These are phyloP conservation scores for Copsychus sechellarum DNA, from an alignment of 2,113 vertebrate species.

Conservation along the genomic window DNA sequence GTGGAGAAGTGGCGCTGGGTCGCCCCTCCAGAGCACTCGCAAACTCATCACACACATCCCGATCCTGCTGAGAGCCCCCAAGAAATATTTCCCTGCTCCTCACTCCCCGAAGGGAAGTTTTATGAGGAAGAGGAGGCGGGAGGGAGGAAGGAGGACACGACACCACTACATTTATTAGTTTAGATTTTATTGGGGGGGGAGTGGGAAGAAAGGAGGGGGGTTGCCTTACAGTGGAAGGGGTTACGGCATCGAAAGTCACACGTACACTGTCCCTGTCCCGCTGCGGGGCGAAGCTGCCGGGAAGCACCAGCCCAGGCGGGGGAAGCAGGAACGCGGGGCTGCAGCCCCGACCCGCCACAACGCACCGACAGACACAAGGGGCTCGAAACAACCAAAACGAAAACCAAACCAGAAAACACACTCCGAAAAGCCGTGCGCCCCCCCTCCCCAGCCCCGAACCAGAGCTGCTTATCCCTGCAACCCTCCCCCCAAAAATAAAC, in stretches of 20 bases:
- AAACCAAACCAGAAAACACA: not conserved
- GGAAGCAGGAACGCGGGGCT: not conserved
- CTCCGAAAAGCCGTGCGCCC: not conserved
- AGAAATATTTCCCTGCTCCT: not conserved
- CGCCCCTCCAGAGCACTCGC: not conserved
- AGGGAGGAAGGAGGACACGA: constrained; percentile 63
- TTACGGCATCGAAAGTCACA: constrained; percentile 66
- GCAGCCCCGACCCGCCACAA: not conserved
- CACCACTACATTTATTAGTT: constrained; percentile 60
- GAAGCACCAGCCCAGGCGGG: constrained; percentile 16
- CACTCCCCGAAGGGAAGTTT: not conserved
- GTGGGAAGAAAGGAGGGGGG: constrained; percentile 4
- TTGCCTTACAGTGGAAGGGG: constrained; percentile 76
- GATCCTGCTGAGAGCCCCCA: not conserved
- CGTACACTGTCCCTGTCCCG: not conserved
- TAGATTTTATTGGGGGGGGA: constrained; percentile 77
- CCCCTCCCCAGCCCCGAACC: not conserved
- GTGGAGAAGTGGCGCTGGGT: not conserved
- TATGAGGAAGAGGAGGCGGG: not conserved
- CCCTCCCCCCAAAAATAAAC: not conserved
- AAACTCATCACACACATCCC: not conserved
- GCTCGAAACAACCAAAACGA: not conserved
- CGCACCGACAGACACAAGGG: constrained; percentile 20
- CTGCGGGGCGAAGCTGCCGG: constrained; percentile 50
- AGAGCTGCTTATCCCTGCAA: not conserved